Evolutionary conservation across 2,888 invertebrate species (phyloP).

Genomic region (Ornithoptera priamus): DNA sequence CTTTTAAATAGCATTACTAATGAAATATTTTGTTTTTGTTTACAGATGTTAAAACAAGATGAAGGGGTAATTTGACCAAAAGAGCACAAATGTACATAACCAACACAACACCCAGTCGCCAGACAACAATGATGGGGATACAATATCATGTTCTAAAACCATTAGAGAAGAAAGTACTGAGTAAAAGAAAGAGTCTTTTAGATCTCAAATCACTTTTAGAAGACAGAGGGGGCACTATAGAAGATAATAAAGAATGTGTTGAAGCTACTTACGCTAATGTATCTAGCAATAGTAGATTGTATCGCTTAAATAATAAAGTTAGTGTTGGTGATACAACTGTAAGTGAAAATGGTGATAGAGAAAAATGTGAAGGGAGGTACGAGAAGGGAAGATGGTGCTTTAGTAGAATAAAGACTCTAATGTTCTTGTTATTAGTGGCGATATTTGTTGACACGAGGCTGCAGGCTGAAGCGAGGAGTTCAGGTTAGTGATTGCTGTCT

Average conservation of each 20-base stretch:
- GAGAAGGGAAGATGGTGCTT: conserved; percentile 55
- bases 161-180: conserved; percentile 59
- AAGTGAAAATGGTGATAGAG: conserved; percentile 44
- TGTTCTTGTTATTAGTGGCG: conserved; percentile 64
- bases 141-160: conserved; percentile 45
- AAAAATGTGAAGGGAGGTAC: conserved; percentile 53
- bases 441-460: conserved; percentile 56
- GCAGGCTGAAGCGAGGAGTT: conserved; percentile 64
- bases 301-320: conserved; percentile 55
- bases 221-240: conserved; percentile 66
- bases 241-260: conserved; percentile 37
- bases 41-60: conserved; percentile 71
- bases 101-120: conserved; percentile 39
- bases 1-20: not conserved
- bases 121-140: conserved; percentile 53
- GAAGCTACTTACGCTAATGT: conserved; percentile 43
- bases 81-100: conserved; percentile 38
- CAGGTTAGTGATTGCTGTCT: conserved; percentile 56
- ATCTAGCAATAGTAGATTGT: conserved; percentile 56
- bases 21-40: conserved; percentile 43
- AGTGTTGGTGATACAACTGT: conserved; percentile 43
- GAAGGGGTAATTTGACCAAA: conserved; percentile 64
- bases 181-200: conserved; percentile 59
- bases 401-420: conserved; percentile 68
- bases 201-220: conserved; percentile 71